Base-by-base conservation (phyloP, 2,113 vertebrate genomes). In the Andinoacara biseriatus region DNA sequence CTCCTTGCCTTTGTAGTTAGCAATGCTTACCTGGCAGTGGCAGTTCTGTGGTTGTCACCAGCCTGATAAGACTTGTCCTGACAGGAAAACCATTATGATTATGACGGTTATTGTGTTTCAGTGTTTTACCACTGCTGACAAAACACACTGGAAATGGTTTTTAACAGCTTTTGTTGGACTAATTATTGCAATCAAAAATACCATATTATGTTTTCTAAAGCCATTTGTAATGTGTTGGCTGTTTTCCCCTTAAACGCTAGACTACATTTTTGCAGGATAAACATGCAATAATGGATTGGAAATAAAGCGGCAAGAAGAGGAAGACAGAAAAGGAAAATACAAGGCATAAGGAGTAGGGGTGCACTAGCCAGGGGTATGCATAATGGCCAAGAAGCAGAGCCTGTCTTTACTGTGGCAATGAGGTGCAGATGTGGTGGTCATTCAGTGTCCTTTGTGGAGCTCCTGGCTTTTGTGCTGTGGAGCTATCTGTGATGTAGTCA, bases 61-160 rank as follows among this genome's bases (percentile, higher is more conserved):
- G 72, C 52, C 82, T 87, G 90, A 91, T 93, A 91, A 93, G 87
- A 81, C 87, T 88, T 77, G 80, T 88, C 82, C 59, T 82, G 83
- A 91, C 92, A 87, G 88, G 85, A 87, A 88, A 89, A 80, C 86
- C 83, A 92, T 93, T 93, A 82, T 86, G 81, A 87, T 91, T 89
- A 74, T 89, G 85, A 87, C 87, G 87, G 82, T 93, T 85, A 91
- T 92, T 94, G 87, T 91, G 86, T 76, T 85, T 89, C 80, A 74
- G 76, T 86, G 83, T 89, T 92, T 93, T 83, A 89, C 79, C 90
- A 61, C 88, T 11, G 61, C 60, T 2, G 59, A 92, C 82, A 87
- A 90, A 91, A 90, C 82, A 87, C 57, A 33, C 57, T 83, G 80
- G 75, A 85, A 90, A 89, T 90, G 90, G 86, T 74, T 94, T 88